Evolutionary conservation across 2,797 vertebrate species (phyloP).

Genomic region (Synanceia verrucosa): DNA sequence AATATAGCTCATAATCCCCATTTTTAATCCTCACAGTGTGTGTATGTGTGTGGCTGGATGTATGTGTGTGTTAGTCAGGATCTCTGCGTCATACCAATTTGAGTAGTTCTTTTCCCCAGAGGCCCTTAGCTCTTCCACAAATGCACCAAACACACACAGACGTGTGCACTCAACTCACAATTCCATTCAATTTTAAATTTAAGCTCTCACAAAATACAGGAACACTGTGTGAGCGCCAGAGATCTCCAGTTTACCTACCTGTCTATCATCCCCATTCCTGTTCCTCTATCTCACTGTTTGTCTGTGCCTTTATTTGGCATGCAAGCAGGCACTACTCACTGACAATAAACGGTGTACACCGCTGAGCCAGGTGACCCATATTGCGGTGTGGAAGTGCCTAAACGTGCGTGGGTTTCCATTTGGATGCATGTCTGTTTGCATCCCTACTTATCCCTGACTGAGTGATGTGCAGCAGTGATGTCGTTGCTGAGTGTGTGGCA

Average conservation of each 20-base stretch:
- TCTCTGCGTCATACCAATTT: constrained; percentile 48
- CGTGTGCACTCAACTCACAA: constrained; percentile 7
- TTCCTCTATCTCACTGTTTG: constrained; percentile 19
- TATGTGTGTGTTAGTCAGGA: constrained; percentile 22
- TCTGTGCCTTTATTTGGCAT: constrained; percentile 35
- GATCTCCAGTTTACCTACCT: constrained; percentile 47
- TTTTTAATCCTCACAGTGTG: constrained; percentile 52
- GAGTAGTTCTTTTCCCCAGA: constrained; percentile 33
- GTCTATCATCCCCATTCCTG: constrained; percentile 40
- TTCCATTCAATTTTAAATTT: constrained; percentile 27
- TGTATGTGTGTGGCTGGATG: constrained; percentile 17
- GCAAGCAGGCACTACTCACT: constrained; percentile 40
- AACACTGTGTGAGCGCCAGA: constrained; percentile 38
- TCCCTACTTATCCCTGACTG: background rate
- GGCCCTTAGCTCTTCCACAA: constrained; percentile 55
- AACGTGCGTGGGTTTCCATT: background rate
- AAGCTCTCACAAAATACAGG: constrained; percentile 25
- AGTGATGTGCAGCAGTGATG: background rate
- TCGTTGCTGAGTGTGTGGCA: background rate
- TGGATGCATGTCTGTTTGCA: background rate
- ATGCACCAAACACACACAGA: constrained; percentile 40
- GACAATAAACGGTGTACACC: constrained; percentile 23
- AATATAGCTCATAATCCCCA: constrained; percentile 68
- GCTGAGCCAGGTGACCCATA: constrained; percentile 59
- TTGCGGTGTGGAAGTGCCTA: constrained; percentile 29